Evolutionary conservation across 2,113 vertebrate species (phyloP).

Genomic region (Pseudopodoces humilis): DNA sequence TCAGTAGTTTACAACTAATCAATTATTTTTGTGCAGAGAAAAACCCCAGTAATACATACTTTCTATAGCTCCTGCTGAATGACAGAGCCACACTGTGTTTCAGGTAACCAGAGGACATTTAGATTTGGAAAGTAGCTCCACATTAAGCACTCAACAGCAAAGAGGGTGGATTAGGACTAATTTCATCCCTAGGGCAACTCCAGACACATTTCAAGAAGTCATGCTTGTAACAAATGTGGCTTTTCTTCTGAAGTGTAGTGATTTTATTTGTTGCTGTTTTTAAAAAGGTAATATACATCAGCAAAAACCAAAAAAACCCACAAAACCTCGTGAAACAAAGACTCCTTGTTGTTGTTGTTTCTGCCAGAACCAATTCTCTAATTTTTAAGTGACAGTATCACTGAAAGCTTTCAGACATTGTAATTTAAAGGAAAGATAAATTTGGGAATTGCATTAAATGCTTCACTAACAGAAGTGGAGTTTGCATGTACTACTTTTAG

Average conservation of each 20-base stretch:
- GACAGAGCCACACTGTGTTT: not conserved
- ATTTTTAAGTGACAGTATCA: not conserved
- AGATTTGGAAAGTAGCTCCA: not conserved
- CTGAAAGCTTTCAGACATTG: not conserved
- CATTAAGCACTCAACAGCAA: not conserved
- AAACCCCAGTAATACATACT: not conserved
- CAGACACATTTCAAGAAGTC: not conserved
- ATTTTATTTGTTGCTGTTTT: not conserved
- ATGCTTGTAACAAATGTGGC: not conserved
- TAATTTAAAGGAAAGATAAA: not conserved
- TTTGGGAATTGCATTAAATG: not conserved
- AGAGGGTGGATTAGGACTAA: not conserved
- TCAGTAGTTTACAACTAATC: not conserved
- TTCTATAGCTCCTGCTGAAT: not conserved
- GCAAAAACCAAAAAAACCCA: not conserved
- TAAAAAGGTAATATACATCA: not conserved
- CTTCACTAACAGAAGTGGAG: not conserved
- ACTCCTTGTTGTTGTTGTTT: not conserved
- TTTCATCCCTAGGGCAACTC: not conserved
- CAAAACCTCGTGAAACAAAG: not conserved
- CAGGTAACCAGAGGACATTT: not conserved
- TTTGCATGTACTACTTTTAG: not conserved
- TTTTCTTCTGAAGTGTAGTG: not conserved
- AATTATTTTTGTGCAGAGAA: not conserved
- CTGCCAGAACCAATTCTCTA: not conserved